Evolutionary conservation across 2,797 vertebrate species (phyloP).

Genomic region (Bradypodion ventrale): DNA sequence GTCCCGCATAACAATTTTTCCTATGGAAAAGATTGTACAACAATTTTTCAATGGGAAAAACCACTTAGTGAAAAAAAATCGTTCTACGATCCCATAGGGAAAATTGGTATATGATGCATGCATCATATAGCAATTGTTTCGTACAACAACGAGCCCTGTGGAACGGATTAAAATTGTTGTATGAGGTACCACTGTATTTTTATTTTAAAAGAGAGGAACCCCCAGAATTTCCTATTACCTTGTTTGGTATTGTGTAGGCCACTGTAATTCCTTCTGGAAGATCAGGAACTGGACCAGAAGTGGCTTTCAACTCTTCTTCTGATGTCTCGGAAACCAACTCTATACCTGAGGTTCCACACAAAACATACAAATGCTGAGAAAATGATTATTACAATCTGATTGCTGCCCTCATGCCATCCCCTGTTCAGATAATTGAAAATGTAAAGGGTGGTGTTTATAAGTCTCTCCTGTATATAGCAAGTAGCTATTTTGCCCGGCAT

Average conservation of each 20-base stretch:
- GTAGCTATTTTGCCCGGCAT: no score
- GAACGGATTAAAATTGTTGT: no score
- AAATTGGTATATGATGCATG: no score
- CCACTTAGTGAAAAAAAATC: no score
- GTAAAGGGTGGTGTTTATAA: neutral
- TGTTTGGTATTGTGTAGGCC: slow-evolving; percentile 92
- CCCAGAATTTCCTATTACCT: slow-evolving; percentile 73
- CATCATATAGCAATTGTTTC: no score
- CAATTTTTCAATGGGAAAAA: no score
- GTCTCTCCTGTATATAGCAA: no score
- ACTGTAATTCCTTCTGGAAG: slow-evolving; percentile 93
- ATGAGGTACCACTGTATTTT: no score
- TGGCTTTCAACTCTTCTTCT: slow-evolving; percentile 86
- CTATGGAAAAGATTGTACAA: no score
- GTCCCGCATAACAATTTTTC: no score
- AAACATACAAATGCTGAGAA: neutral
- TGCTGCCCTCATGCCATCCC: neutral
- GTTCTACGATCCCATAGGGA: no score
- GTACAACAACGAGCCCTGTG: no score
- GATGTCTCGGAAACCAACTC: slow-evolving; percentile 93
- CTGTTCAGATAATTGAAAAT: neutral
- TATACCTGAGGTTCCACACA: slow-evolving; percentile 80
- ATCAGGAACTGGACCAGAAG: slow-evolving; percentile 83
- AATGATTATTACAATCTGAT: neutral
- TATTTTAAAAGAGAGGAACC: neutral